Percentiles rank a stretch among this genome's conserved stretches.
These are phyloP conservation scores for Tigriopus japonicus DNA, from an alignment of 1,140 invertebrate species.

Conservation along the genomic window DNA sequence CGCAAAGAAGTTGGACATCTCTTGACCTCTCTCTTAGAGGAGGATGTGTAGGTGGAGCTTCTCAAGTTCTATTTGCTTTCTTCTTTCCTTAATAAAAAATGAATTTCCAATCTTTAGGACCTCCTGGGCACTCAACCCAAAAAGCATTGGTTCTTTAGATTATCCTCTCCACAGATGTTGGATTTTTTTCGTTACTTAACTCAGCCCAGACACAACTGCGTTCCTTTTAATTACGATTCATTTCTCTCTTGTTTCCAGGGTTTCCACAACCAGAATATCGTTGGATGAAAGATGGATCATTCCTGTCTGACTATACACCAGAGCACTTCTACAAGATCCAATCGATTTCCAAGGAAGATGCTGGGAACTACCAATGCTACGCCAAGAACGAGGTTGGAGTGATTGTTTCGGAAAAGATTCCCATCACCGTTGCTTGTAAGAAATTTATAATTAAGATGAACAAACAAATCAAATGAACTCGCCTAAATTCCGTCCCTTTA, in stretches of 20 bases:
- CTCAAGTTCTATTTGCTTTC: too few species aligned
- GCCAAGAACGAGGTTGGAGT: slow-evolving; percentile 72
- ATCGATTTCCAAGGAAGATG: slow-evolving; percentile 51
- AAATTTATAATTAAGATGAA: slow-evolving; percentile 21
- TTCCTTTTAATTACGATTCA: too few species aligned
- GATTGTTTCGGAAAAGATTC: slow-evolving; percentile 67
- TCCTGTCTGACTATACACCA: slow-evolving; percentile 20
- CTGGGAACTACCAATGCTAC: slow-evolving; percentile 72
- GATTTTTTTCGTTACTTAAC: too few species aligned
- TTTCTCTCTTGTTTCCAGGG: slow-evolving; percentile 34
- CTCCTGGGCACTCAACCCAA: too few species aligned
- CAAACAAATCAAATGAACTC: not conserved
- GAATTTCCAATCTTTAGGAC: too few species aligned
- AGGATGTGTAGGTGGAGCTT: too few species aligned
- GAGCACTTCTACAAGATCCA: slow-evolving; percentile 62
- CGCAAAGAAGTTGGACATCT: too few species aligned
- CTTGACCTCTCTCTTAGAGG: too few species aligned
- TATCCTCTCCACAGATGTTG: too few species aligned
- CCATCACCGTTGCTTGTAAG: slow-evolving; percentile 75
- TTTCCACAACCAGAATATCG: slow-evolving; percentile 66
- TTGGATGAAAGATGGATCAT: slow-evolving; percentile 61
- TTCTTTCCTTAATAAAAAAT: too few species aligned
- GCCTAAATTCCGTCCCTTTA: not conserved
- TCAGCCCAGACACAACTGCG: too few species aligned
- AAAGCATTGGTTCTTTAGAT: too few species aligned